Base-by-base conservation (phyloP, 1,140 invertebrate species). In the Sycophaga agraensis region DNA sequence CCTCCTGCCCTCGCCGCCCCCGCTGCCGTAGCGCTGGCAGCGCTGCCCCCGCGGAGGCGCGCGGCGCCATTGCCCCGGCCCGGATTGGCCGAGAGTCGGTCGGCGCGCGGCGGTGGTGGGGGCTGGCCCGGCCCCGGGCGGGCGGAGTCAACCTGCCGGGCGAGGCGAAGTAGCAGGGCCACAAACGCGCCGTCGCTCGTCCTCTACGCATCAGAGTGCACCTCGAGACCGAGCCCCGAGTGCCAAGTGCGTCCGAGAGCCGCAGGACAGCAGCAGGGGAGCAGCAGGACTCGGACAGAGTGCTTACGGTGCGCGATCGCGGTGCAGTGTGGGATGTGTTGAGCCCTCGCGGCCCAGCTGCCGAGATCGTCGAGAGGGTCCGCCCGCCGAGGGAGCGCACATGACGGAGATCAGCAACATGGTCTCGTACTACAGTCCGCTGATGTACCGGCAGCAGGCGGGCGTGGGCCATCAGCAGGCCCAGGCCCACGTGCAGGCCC, bases 361-460 rank as follows among this genome's bases (percentile, higher is more conserved):
- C 16, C 16, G 7, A 4, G 21, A 24, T 9, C 24, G 45, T 48
- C 16, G 22, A 14, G 22, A 48, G 45, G 16, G 16, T n/a, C 24
- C 26, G 2, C 42, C 19, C 17, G 12, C 19, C 16, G 42, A 21
- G 16, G 48, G 14, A 16, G 17, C 14, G 2, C 1, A 26, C 1
- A 35, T 35, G 21, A 48, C 14, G 4, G 34, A 35, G n/a, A 26
- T 65, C 14, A 66, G 63, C 28, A 69, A 58, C 11, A 66, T 73
- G 68, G 65, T 74, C 21, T 69, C 73, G 0, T 72, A 73, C 21
- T 76, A 74, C 31, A 71, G 68, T 26, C 66, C 68, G 9, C 31
- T 67, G 28, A 63, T 73, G 63, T 73, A 70, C 22, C 66, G 70
- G 0, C 70, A 73, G 35, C 73, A 69, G 37, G 2, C 37, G 48